Base-by-base conservation (phyloP, 2,113 vertebrate species). In the Cyanocitta stelleri region DNA sequence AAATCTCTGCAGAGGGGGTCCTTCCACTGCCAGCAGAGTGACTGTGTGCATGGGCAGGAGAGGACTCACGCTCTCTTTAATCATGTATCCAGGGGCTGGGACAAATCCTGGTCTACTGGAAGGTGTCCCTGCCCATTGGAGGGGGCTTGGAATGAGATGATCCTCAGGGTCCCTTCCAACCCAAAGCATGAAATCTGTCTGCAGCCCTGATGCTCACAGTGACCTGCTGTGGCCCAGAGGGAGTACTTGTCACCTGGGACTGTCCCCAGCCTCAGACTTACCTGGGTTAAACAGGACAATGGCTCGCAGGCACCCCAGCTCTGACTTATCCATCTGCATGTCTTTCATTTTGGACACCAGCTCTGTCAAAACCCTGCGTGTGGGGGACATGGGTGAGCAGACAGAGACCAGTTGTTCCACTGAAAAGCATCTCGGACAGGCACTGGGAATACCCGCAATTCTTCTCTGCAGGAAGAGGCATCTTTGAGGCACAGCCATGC, bases 321-420 rank as follows among this genome's bases (percentile, higher is more conserved):
- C 99, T 0, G 99, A 99, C 95, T 99, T 99, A 87, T 99, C 99
- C 99, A 99, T 99, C 98, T 99, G 98, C 99, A 99, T 99, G 76
- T 99, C 99, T 93, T 99, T 99, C 99, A 99, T 99, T 97, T 99
- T 99, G 74, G 99, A 99, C 39, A 99, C 99, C 77, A 99, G 95
- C 94, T 99, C 99, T 30, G 99, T 99, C 67, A 99, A 97, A 43
- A 99, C 99, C 96, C 99, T 99, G 97, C 20, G 51, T 5, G 32
- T 14, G 17, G 73, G 79, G 56, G 17, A 93, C 80, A 94, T 0
- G 8, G 76, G 73, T 39, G 14, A 54, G 85, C 58, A 92, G 39
- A 26, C 4, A 93, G 51, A 76, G 8, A 58, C 33, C 33, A 20
- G 13, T 14, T 24, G 52, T 24, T 61, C 46, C 39, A n/a, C 32